Evolutionary conservation across 2,113 vertebrate species (phyloP), one percentile per base, ranked within the genome.

Genomic region (Chionis minor): DNA sequence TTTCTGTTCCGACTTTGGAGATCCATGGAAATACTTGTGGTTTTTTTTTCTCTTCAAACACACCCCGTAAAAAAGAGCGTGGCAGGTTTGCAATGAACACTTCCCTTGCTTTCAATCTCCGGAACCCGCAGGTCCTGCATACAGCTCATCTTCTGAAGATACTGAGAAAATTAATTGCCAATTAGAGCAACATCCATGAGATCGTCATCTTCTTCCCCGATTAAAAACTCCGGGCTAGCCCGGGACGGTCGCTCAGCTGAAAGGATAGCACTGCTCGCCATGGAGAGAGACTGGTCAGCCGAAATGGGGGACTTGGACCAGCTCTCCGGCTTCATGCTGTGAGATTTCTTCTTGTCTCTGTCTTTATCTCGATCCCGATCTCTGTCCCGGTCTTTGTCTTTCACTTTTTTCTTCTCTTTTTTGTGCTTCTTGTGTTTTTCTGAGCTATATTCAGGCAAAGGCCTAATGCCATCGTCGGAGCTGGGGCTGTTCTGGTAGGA

Each of bases 391-490:
- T 98, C 98, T 90, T 98, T 98, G 87, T 99, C 99, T 40, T 99
- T 99, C 72, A 99, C 98, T 96, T 99, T 99, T 88, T 99, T 99
- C 97, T 99, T 99, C 94, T 99, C 99, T 84, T 99, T 99, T 98
- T 99, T 99, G 98, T 99, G 99, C 91, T 99, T 99, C 97, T 99
- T 99, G 97, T 99, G 99, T 71, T 99, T 99, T 94, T 99, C 99
- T 12, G 99, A 98, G 54, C 99, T 99, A 81, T 99, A 99, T 30
- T 99, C 98, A 1, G 99, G 98, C 95, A 99, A 97, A 51, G 98
- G 98, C 86, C 98, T 95, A 91, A 99, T 98, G 96, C 99, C 99
- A 3, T 99, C 99, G 20, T 99, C 99, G 2, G 99, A 99, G 97
- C 99, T 99, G 81, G 99, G 99, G 95, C 99, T 99, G 97, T 99